Conservation (phyloP, 2,888 invertebrate genomes). For the Drosophila putrida region DNA sequence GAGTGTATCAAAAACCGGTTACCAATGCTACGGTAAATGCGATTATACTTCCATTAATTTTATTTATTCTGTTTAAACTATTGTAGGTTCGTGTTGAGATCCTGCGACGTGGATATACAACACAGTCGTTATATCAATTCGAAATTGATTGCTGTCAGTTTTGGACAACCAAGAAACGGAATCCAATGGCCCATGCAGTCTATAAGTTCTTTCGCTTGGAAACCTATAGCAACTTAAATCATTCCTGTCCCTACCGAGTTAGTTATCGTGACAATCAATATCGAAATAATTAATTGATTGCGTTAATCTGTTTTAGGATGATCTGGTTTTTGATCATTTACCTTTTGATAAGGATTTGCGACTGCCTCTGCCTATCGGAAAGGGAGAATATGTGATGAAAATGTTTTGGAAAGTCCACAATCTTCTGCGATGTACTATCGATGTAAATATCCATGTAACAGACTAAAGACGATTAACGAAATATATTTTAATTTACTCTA, state of each 20-base stretch:
- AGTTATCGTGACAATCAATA: not conserved
- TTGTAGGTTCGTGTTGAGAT: conserved; percentile 6
- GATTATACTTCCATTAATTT: not conserved
- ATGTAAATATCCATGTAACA: not conserved
- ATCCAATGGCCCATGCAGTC: conserved; percentile 31
- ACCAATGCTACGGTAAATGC: conserved; percentile 37
- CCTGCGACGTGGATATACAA: conserved; percentile 8
- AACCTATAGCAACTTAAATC: conserved; percentile 43
- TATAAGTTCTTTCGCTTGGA: conserved; percentile 22
- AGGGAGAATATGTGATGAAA: conserved; percentile 10
- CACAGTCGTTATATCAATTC: not conserved
- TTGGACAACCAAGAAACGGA: conserved; percentile 19
- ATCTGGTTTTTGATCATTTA: conserved; percentile 20
- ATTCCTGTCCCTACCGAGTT: conserved; percentile 52
- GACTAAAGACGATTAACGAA: not conserved
- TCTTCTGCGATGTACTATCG: conserved; percentile 1
- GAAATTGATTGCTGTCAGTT: conserved; percentile 43
- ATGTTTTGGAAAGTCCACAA: conserved; percentile 10
- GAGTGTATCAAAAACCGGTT: conserved; percentile 32
- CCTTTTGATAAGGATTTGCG: conserved; percentile 3
- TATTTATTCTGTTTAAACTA: not conserved
- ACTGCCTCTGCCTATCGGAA: not conserved
- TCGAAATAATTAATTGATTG: not conserved
- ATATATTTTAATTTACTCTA: not conserved
- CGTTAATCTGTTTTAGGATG: conserved; percentile 19